phyloP scores from a whole-genome alignment of 2,113 vertebrate species.

The Camelus dromedarius region DNA sequence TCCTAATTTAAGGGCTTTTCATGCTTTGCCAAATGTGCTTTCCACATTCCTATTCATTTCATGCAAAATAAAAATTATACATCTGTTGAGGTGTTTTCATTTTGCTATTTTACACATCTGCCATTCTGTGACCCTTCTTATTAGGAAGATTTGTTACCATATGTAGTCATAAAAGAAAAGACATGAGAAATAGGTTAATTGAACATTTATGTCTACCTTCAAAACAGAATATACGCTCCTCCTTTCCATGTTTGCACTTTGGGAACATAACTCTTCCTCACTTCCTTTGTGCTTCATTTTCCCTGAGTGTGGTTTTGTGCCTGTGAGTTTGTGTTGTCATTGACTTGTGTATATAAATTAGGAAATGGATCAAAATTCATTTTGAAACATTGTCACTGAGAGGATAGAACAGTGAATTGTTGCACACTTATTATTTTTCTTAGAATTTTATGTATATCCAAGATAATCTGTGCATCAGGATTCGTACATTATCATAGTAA shows the following conservation, averaged over 20 bases:
- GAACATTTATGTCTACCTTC: background rate
- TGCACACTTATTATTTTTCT: rapidly evolving
- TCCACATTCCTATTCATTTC: slow-evolving; percentile 40
- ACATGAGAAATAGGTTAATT: background rate
- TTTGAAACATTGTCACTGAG: background rate
- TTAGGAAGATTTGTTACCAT: slow-evolving; percentile 39
- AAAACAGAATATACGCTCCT: background rate
- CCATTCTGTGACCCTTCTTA: slow-evolving; percentile 31
- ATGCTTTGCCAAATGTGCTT: slow-evolving; percentile 28
- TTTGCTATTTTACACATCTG: slow-evolving; percentile 46
- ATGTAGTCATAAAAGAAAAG: background rate
- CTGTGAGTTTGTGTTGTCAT: background rate
- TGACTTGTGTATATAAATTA: background rate
- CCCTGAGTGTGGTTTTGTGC: background rate
- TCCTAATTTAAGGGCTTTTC: background rate
- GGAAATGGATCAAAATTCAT: background rate
- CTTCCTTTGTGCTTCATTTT: background rate
- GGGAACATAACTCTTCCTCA: background rate
- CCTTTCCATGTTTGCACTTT: background rate
- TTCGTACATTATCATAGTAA: background rate
- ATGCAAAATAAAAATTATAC: slow-evolving; percentile 37
- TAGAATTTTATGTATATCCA: background rate
- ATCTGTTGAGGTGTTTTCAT: slow-evolving; percentile 44
- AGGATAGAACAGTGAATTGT: background rate
- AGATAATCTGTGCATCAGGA: background rate